These are phyloP conservation scores for Synanceia verrucosa DNA, from an alignment of 2,797 vertebrate species.

Conservation along the genomic window DNA sequence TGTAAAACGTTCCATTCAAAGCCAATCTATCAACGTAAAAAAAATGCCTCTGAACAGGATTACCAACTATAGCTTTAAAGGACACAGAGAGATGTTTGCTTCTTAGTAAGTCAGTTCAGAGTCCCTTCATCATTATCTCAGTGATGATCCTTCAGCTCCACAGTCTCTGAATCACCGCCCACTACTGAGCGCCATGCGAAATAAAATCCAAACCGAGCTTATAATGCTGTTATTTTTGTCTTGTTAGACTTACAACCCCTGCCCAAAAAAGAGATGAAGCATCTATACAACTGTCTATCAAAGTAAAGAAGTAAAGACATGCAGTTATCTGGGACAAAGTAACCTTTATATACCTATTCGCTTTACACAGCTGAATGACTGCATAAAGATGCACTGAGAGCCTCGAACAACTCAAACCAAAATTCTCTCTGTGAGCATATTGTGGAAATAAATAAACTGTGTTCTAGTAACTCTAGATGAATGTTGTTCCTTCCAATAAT, in stretches of 20 bases:
- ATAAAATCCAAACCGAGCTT: slow-evolving; percentile 42
- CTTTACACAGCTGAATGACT: slow-evolving; percentile 23
- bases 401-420: slow-evolving; percentile 17
- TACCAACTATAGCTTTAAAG: too few species aligned
- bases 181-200: slow-evolving; percentile 27
- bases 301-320: slow-evolving; percentile 10
- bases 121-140: slow-evolving; percentile 40
- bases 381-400: slow-evolving; percentile 15
- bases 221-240: slow-evolving; percentile 28
- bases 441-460: slow-evolving; percentile 39
- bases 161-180: slow-evolving; percentile 31
- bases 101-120: slow-evolving; percentile 9
- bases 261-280: slow-evolving; percentile 17
- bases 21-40: too few species aligned
- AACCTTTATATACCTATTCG: slow-evolving; percentile 26
- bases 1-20: too few species aligned
- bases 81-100: slow-evolving; percentile 6
- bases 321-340: slow-evolving; percentile 3
- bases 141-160: slow-evolving; percentile 34
- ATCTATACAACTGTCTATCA: slow-evolving; percentile 14
- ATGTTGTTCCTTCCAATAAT: slow-evolving; percentile 2
- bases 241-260: slow-evolving; percentile 17
- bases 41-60: too few species aligned
- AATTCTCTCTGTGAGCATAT: slow-evolving; percentile 23
- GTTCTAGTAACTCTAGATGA: slow-evolving; percentile 25